These are phyloP conservation scores for Pipistrellus pipistrellus DNA, from an alignment of 2,797 vertebrate genomes.

Conservation along the genomic window DNA sequence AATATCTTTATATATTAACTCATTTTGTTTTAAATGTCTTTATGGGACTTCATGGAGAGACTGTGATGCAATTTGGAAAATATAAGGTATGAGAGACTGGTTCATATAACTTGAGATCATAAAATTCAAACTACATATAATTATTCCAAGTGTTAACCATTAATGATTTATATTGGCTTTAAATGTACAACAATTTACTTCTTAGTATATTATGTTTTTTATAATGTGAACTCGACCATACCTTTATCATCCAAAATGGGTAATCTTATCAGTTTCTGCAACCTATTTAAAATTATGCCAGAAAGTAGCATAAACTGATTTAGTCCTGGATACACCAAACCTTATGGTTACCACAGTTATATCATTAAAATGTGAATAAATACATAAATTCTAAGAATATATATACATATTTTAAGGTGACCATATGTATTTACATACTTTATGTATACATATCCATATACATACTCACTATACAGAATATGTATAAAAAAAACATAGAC, in stretches of 20 bases:
- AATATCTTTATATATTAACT: background rate
- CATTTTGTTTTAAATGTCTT: background rate
- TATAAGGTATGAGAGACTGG: background rate
- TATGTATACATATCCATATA: background rate
- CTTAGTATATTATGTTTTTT: conserved; percentile 2
- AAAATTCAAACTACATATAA: background rate
- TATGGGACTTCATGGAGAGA: background rate
- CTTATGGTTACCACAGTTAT: background rate
- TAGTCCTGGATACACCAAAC: background rate
- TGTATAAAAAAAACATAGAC: background rate
- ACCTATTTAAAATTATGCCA: background rate
- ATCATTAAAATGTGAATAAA: background rate
- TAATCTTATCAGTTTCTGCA: background rate
- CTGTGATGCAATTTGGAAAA: background rate
- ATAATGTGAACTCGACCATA: background rate
- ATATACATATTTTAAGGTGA: background rate
- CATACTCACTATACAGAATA: background rate
- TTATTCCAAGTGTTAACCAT: background rate
- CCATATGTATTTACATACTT: background rate
- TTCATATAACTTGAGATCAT: conserved; percentile 18
- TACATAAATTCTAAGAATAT: background rate
- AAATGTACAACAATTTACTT: background rate
- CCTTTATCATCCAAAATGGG: background rate
- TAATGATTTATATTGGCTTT: conserved; percentile 27
- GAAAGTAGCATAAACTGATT: background rate